These are phyloP conservation scores for Nanorana parkeri DNA, from an alignment of 2,113 vertebrate species.

Conservation along the genomic window DNA sequence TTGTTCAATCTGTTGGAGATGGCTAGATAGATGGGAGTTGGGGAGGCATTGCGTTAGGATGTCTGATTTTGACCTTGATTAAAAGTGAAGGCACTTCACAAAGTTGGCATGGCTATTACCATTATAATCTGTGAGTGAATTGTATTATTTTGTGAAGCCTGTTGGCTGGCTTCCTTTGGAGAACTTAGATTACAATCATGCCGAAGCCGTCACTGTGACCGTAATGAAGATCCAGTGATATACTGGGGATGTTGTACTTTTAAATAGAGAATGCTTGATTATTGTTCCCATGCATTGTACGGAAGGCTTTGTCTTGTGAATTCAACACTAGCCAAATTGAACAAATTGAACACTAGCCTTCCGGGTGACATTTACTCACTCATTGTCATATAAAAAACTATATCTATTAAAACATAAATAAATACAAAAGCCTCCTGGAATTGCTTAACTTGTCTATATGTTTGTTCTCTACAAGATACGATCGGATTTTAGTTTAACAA, in stretches of 20 bases:
- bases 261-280: conserved; percentile 35
- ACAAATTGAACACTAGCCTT: conserved; percentile 47
- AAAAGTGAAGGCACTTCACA: conserved; percentile 38
- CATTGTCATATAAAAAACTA: conserved; percentile 42
- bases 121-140: conserved; percentile 50
- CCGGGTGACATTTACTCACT: conserved; percentile 51
- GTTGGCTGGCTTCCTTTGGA: conserved; percentile 39
- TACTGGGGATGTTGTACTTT: conserved; percentile 19
- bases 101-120: conserved; percentile 38
- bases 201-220: conserved; percentile 37
- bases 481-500: conserved; percentile 42
- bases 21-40: conserved; percentile 29
- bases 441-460: conserved; percentile 48
- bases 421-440: conserved; percentile 40
- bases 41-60: conserved; percentile 23
- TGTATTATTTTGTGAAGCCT: conserved; percentile 38
- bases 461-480: conserved; percentile 49
- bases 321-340: conserved; percentile 23
- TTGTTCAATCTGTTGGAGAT: conserved; percentile 21
- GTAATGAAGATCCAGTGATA: conserved; percentile 44
- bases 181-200: conserved; percentile 51
- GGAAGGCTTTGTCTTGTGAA: conserved; percentile 32
- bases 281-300: conserved; percentile 43
- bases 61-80: conserved; percentile 49
- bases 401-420: conserved; percentile 56